Evolutionary conservation across 2,888 invertebrate genomes (phyloP), one percentile per base, ranked within the genome.

Genomic region (Leptinotarsa tumamoca): DNA sequence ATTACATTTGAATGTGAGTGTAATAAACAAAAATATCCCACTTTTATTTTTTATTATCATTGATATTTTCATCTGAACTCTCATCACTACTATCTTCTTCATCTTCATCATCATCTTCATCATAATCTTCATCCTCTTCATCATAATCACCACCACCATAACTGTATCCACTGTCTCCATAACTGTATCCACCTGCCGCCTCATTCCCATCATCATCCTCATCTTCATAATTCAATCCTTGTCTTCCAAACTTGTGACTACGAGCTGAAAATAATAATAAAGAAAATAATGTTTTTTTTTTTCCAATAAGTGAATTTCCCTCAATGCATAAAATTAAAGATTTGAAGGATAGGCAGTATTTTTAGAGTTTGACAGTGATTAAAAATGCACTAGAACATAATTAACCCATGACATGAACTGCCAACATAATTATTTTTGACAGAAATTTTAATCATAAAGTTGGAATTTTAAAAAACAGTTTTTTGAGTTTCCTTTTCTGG

Each of bases 201-300:
- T 85, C 84, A 77, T 87, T 85, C 50, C 84, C 87, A 78, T 89
- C 90, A 69, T 90, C 88, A 66, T 90, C 89, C 49, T 90, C 91
- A 82, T 92, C 92, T 78, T 90, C 90, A 74, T 87, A 88, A 56
- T 91, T 91, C 83, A 93, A 92, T 83, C 93, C 94, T 89, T 96
- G 96, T 33, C 97, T 91, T 15, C 97, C 97, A 90, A 95, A 97
- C 86, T 96, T 96, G 87, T 97, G 96, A 80, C 92, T 94, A 72
- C 96, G 93, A 80, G 95, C 95, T 95, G 87, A 72, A 88, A 86
- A 80, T 71, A 66, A 52, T 52, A 52, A 52, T 52, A 17, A 52
- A 17, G 2, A 52, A 17, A 52, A 52, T 52, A 0, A 52, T 17
- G 17, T 17, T 17, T 7, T 52, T 5, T 5, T 52, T 52, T 33